phyloP scores from a whole-genome alignment of 2,888 invertebrate species.

The Metellina segmentata region DNA sequence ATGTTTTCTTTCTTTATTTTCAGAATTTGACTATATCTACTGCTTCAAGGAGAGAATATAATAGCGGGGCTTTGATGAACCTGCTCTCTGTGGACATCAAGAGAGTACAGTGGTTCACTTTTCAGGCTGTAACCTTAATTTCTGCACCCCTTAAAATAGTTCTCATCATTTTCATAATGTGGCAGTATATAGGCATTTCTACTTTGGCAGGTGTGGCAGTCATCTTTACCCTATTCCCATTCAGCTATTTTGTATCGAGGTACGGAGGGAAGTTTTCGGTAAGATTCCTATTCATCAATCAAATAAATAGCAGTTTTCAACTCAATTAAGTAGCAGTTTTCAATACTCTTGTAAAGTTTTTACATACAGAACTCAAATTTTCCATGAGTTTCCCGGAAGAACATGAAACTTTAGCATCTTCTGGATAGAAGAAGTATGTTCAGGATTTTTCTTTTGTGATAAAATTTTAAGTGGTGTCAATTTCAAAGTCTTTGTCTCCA shows the following conservation, averaged over 20 bases:
- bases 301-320: too few species aligned
- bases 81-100: constrained; percentile 47
- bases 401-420: too few species aligned
- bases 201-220: constrained; percentile 63
- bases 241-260: constrained; percentile 47
- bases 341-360: too few species aligned
- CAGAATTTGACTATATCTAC: constrained; percentile 56
- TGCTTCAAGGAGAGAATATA: constrained; percentile 36
- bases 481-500: too few species aligned
- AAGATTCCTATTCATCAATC: constrained; percentile 4
- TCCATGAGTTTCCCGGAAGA: too few species aligned
- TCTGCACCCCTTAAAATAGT: constrained; percentile 39
- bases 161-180: constrained; percentile 55
- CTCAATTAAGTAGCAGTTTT: too few species aligned
- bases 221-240: constrained; percentile 43
- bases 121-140: constrained; percentile 20
- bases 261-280: constrained; percentile 39
- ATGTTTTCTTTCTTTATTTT: constrained; percentile 10
- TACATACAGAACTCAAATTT: too few species aligned
- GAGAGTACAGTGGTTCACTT: constrained; percentile 41
- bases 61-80: constrained; percentile 50
- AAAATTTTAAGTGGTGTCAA: too few species aligned
- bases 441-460: too few species aligned
- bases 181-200: constrained; percentile 59
- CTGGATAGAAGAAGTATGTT: too few species aligned